Base-by-base conservation (phyloP, 2,888 invertebrate genomes). In the Ischnura elegans region DNA sequence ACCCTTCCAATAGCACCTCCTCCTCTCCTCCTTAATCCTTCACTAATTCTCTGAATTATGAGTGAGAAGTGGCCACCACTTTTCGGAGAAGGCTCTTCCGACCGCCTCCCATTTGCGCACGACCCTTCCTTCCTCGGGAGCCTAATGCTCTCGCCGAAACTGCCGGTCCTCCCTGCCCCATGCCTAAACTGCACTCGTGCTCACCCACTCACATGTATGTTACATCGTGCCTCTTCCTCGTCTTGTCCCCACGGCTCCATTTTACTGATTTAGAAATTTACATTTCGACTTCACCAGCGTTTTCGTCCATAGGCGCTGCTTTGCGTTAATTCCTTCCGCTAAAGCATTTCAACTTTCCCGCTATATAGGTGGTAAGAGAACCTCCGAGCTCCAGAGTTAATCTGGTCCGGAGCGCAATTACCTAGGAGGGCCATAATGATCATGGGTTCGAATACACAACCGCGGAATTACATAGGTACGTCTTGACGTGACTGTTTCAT, bases 21-120 rank as follows among this genome's bases (percentile, higher is more conserved):
- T 21, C 36, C 55, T 36, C 42, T 25, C 29, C 51, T 87, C 29
- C 51, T 51, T 76, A 55, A 51, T 87, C 55, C 90, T 43, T 61
- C 90, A 55, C 61, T 90, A 90, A 90, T 90, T 61, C 90, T 45
- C 61, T 90, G 66, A 90, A 90, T 90, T 90, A 61, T 90, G 66
- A 90, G 90, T 90, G 90, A 90, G 90, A 66, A 45, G 43, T 90
- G 90, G 86, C 46, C 86, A 86, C 86, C 86, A 46, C 86, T 45
- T 76, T 76, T 36, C 76, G 76, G 76, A 29, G 76, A 36, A 29
- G 29, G 10, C 76, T 76, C 76, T 36, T 36, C 13, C 5, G 76
- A 29, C 76, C 36, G 76, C 76, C 76, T 76, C 29, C 76, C 76
- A 76, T 76, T 76, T 76, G 76, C 76, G 10, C 61, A n/a, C n/a